Conservation (phyloP, 1,140 invertebrate species). For the Diuraphis noxia region DNA sequence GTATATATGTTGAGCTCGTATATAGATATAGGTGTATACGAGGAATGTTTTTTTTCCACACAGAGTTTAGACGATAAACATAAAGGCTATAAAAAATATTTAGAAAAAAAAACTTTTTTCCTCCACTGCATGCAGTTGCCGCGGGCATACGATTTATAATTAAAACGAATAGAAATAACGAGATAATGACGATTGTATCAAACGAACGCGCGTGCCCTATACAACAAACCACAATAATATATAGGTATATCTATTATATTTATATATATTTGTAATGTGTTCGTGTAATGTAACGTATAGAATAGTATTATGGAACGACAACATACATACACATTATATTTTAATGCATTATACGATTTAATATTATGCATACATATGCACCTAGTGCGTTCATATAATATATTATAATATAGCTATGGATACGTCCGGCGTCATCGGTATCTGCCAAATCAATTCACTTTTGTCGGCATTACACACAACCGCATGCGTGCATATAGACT, state of each 20-base stretch:
- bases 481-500: background rate
- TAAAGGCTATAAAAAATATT: background rate
- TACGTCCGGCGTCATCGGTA: background rate
- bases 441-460: slow-evolving; percentile 6
- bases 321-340: background rate
- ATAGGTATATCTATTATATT: background rate
- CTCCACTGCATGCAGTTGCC: background rate
- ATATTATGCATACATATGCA: background rate
- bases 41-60: background rate
- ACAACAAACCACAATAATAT: background rate
- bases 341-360: background rate
- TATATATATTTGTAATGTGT: background rate
- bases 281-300: background rate
- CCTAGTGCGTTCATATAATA: background rate
- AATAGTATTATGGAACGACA: slow-evolving; percentile 2
- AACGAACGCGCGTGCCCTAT: background rate
- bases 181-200: slow-evolving; percentile 26
- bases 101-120: background rate
- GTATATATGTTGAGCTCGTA: background rate
- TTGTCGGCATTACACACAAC: background rate
- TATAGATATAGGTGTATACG: background rate
- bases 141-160: slow-evolving; percentile 7
- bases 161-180: slow-evolving; percentile 10
- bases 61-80: background rate
- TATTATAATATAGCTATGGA: background rate